Conservation (phyloP, 2,797 vertebrate species). For the Microctenopoma steveboyesi region DNA sequence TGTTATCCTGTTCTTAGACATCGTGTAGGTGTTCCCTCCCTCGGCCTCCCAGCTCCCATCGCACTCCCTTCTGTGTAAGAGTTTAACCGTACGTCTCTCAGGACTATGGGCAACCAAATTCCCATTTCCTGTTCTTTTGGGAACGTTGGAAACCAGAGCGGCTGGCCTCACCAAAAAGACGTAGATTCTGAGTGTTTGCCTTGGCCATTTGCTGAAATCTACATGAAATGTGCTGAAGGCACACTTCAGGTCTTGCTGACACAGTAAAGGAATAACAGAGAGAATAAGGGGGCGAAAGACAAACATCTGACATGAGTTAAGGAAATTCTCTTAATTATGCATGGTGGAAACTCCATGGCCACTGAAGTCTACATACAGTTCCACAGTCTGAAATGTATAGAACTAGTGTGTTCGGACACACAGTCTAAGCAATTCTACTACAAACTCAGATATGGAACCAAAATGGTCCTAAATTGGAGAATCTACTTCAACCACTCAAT, state of each 20-base stretch:
- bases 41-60: constrained; percentile 9
- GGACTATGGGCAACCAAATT: constrained; percentile 49
- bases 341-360: constrained; percentile 66
- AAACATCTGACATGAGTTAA: constrained; percentile 80
- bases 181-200: constrained; percentile 61
- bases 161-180: constrained; percentile 34
- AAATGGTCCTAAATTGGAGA: constrained; percentile 8
- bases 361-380: constrained; percentile 25
- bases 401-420: constrained; percentile 34
- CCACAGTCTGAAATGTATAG: constrained; percentile 22
- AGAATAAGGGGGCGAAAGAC: constrained; percentile 61
- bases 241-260: constrained; percentile 68
- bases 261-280: constrained; percentile 66
- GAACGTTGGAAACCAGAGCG: constrained; percentile 55
- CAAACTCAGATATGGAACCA: constrained; percentile 8
- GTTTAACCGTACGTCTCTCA: constrained; percentile 50
- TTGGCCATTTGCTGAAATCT: constrained; percentile 68
- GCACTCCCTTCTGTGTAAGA: constrained; percentile 20
- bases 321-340: constrained; percentile 71
- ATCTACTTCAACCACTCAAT: constrained; percentile 4
- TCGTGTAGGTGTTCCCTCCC: constrained; percentile 8
- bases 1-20: constrained; percentile 17
- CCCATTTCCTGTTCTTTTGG: constrained; percentile 64
- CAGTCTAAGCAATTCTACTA: constrained; percentile 3
- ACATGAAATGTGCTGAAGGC: constrained; percentile 75